Conservation (phyloP, 2,113 vertebrate species). For the Laticauda colubrina region DNA sequence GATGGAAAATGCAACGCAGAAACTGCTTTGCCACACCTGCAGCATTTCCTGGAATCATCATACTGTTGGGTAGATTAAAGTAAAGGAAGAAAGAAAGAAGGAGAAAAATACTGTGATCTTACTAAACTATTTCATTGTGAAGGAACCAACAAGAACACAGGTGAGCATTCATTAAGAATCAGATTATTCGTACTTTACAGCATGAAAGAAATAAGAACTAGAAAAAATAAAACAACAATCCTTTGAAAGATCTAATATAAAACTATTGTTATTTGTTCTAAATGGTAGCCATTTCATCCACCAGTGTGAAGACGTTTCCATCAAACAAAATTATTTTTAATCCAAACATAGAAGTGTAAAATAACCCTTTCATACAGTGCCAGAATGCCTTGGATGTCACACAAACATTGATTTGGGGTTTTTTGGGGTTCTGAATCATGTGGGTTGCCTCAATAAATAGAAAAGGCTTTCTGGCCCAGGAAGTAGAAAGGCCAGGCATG, state of each 20-base stretch:
- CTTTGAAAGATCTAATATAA: neutral
- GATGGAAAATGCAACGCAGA: slow-evolving; percentile 94
- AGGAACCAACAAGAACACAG: neutral
- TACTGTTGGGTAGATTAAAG: slow-evolving; percentile 64
- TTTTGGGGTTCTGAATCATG: neutral
- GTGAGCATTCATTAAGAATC: neutral
- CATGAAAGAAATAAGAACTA: neutral
- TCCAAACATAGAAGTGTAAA: neutral
- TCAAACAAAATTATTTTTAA: neutral
- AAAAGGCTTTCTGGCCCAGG: neutral
- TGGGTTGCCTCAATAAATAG: neutral
- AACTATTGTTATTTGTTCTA: neutral
- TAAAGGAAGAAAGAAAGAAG: neutral
- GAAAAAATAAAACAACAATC: neutral
- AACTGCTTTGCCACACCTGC: slow-evolving; percentile 98
- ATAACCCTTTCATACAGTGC: neutral
- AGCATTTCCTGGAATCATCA: slow-evolving; percentile 97
- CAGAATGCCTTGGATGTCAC: neutral
- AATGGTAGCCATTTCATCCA: neutral
- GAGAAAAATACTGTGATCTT: neutral
- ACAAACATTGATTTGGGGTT: neutral
- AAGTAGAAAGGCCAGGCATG: neutral
- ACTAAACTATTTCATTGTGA: slow-evolving; percentile 2
- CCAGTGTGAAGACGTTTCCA: neutral
- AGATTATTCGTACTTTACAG: neutral